These are phyloP conservation scores for Scaptodrosophila latifasciaeformis DNA, from an alignment of 2,888 invertebrate species.

Conservation along the genomic window DNA sequence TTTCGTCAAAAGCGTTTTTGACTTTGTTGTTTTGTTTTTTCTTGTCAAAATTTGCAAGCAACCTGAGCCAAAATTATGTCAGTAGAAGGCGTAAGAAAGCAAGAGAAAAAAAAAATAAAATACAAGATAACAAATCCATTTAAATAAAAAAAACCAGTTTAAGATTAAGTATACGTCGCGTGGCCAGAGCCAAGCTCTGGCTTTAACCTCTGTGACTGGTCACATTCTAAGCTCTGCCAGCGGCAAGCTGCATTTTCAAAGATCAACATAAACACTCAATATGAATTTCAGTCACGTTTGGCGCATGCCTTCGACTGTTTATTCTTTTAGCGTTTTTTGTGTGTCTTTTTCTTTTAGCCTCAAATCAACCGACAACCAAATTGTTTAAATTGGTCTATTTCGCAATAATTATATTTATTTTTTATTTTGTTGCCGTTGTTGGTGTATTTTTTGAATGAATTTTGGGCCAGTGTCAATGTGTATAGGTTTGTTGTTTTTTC, in stretches of 20 bases:
- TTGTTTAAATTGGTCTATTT: constrained; percentile 54
- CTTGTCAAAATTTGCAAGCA: too few species aligned
- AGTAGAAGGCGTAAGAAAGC: too few species aligned
- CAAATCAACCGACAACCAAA: constrained; percentile 10
- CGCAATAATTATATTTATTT: constrained; percentile 54
- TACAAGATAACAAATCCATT: too few species aligned
- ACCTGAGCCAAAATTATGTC: constrained; percentile 1
- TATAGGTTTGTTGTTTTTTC: constrained; percentile 11
- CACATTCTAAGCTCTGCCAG: constrained; percentile 38
- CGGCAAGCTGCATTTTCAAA: constrained; percentile 21
- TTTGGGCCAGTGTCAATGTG: constrained; percentile 62
- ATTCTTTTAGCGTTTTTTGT: constrained; percentile 16
- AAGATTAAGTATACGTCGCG: constrained; percentile 39
- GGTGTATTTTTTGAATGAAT: constrained; percentile 40
- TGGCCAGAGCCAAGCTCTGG: too few species aligned
- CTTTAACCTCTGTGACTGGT: constrained; percentile 12
- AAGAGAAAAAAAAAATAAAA: too few species aligned
- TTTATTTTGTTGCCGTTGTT: constrained; percentile 15
- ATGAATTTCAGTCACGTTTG: constrained; percentile 53
- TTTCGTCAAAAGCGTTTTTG: too few species aligned
- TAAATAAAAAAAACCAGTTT: too few species aligned
- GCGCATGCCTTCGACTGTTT: constrained; percentile 30
- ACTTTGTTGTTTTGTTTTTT: too few species aligned
- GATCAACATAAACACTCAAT: too few species aligned
- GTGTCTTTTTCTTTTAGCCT: neutral